Base-by-base conservation (phyloP, 1,140 invertebrate genomes). In the Caerostris darwini region DNA sequence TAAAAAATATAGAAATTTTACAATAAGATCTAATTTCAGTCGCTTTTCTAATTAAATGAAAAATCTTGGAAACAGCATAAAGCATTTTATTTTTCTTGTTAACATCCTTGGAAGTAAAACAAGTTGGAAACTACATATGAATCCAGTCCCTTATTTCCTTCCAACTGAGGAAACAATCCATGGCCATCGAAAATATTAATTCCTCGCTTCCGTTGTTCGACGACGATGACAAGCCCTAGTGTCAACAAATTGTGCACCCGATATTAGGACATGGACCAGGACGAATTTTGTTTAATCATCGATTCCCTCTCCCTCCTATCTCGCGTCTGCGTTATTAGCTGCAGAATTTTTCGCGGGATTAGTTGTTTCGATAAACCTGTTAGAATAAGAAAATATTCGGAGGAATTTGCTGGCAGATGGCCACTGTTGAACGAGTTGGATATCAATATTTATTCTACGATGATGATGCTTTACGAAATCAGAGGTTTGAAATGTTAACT, bases 271-370 rank as follows among this genome's bases (percentile, higher is more conserved):
- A 85, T 19, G 82, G 54, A 57, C 19, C 82, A 6, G 53, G 82
- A 85, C 53, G 50, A 85, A 85, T 85, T 85, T 85, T 85, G 82
- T 57, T 85, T 85, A 85, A 85, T 54, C 57, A 85, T 85, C 19
- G 82, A 85, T 85, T 19, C 19, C 7, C 57, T n/a, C 19, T 56
- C n/a, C 17, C 82, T 58, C 5, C 8, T 34, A 34, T 34, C 14
- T 54, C 17, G 5, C 12, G 81, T 14, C 7, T 34, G 17, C 19
- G 82, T 85, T 85, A 57, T 85, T 85, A 57, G 19, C 82, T 85
- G 54, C 57, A 7, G 34, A 34, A 85, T 85, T 85, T 85, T 58
- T 77, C 57, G 54, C 12, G 57, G 57, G 82, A 85, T 85, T 85
- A 85, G 82, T 85, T 19, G 14, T 58, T 12, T 14, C 54, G 14